A percentile compares a stretch with the other conserved stretches of the same genome.
Conservation (phyloP, 2,888 invertebrate species). For the Stenurella melanura region DNA sequence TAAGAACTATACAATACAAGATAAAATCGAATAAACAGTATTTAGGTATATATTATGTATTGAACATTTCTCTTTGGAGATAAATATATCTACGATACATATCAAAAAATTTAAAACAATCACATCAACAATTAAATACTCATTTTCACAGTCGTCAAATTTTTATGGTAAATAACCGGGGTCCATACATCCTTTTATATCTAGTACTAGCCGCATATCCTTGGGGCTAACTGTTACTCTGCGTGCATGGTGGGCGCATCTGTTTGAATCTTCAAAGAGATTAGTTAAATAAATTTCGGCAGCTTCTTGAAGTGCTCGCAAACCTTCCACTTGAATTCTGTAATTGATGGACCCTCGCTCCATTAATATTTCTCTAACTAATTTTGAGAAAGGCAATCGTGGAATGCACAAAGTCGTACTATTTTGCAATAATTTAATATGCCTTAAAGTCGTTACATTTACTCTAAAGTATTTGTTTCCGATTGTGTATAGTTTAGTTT, state of each 20-base stretch:
- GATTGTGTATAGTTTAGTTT: conserved; percentile 3
- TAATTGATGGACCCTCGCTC: conserved; percentile 53
- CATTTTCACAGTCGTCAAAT: conserved; percentile 6
- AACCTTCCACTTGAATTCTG: conserved; percentile 69
- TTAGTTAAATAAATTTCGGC: conserved; percentile 74
- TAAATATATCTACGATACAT: neutral
- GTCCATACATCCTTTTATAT: conserved; percentile 67
- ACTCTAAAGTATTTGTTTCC: conserved; percentile 36
- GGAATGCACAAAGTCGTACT: conserved; percentile 70
- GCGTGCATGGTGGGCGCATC: conserved; percentile 72
- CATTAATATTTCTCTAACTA: conserved; percentile 72
- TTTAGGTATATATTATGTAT: neutral
- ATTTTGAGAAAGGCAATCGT: conserved; percentile 70
- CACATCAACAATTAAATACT: neutral
- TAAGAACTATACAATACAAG: neutral
- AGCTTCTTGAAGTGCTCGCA: conserved; percentile 74
- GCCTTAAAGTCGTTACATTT: conserved; percentile 45
- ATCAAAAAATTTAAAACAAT: conserved; percentile 5
- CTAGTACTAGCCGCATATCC: conserved; percentile 73
- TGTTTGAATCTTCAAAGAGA: conserved; percentile 73
- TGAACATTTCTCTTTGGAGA: neutral
- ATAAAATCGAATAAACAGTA: neutral
- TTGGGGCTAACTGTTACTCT: conserved; percentile 73
- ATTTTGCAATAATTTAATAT: conserved; percentile 66
- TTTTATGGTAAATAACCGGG: conserved; percentile 6